A percentile compares a stretch with the other conserved stretches of the same genome.
Evolutionary conservation across 2,113 vertebrate genomes (phyloP).

Genomic region (Archocentrus centrarchus): DNA sequence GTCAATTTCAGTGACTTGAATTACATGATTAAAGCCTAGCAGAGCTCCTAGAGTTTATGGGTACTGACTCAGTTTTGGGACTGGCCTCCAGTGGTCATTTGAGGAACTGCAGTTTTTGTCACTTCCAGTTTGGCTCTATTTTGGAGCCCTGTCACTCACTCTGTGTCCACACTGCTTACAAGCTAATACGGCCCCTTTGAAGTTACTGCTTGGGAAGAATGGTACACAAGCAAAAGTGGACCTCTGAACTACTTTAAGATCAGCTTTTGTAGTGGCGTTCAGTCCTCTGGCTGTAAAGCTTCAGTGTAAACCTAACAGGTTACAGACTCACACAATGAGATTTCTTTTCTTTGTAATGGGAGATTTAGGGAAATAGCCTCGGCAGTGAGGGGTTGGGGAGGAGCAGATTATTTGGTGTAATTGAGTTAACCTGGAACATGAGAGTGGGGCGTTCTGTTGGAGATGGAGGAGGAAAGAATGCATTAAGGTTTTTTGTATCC

Average conservation of each 20-base stretch:
- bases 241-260: not conserved
- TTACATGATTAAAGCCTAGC: too few relatives aligned
- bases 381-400: not conserved
- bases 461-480: constrained; percentile 1
- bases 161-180: too few relatives aligned
- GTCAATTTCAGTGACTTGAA: too few relatives aligned
- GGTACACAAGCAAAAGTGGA: not conserved
- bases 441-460: constrained; percentile 19
- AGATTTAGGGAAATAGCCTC: not conserved
- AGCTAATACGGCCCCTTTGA: not conserved
- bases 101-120: not conserved
- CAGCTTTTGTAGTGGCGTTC: not conserved
- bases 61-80: not conserved
- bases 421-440: constrained; percentile 38
- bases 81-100: not conserved
- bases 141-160: not conserved
- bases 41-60: not conserved
- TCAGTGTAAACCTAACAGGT: not conserved
- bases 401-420: constrained; percentile 18
- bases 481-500: constrained; percentile 11
- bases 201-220: not conserved
- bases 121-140: not conserved
- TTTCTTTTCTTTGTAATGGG: not conserved
- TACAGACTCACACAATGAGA: not conserved
- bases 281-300: not conserved